A percentile compares a stretch with the other conserved stretches of the same genome.
Conservation (phyloP, 2,113 vertebrate species). For the Holacanthus passer region DNA sequence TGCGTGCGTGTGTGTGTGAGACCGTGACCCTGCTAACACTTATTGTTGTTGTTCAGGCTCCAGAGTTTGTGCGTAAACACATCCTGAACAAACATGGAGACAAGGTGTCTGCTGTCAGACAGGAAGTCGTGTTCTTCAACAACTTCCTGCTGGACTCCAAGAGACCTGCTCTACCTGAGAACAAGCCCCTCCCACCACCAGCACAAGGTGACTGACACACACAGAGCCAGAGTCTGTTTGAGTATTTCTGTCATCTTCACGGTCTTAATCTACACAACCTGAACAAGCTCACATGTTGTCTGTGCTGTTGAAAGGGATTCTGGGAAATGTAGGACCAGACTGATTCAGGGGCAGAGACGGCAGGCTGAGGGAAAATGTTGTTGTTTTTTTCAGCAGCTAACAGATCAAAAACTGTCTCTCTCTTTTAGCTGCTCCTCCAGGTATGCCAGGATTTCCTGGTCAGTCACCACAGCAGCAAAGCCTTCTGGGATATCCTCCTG, state of each 20-base stretch:
- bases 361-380: too few species aligned
- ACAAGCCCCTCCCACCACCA: conserved; percentile 89
- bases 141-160: conserved; percentile 93
- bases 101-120: conserved; percentile 91
- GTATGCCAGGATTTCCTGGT: conserved; percentile 76
- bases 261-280: too few species aligned
- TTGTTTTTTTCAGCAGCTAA: too few species aligned
- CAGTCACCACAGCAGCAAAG: conserved; percentile 77
- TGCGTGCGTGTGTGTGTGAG: background rate
- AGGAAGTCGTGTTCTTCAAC: conserved; percentile 93
- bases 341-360: too few species aligned
- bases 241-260: too few species aligned
- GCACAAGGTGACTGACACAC: conserved; percentile 80
- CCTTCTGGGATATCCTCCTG: conserved; percentile 85
- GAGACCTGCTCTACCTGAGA: conserved; percentile 89
- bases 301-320: too few species aligned
- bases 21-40: conserved; percentile 22
- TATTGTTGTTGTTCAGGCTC: conserved; percentile 82
- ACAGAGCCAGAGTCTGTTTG: too few species aligned
- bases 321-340: background rate
- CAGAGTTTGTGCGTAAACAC: conserved; percentile 95
- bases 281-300: background rate
- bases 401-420: background rate
- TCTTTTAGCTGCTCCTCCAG: conserved; percentile 73
- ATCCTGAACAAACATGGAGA: conserved; percentile 94